These are phyloP conservation scores for Eilema sororculum DNA, from an alignment of 2,888 invertebrate species.

Conservation along the genomic window DNA sequence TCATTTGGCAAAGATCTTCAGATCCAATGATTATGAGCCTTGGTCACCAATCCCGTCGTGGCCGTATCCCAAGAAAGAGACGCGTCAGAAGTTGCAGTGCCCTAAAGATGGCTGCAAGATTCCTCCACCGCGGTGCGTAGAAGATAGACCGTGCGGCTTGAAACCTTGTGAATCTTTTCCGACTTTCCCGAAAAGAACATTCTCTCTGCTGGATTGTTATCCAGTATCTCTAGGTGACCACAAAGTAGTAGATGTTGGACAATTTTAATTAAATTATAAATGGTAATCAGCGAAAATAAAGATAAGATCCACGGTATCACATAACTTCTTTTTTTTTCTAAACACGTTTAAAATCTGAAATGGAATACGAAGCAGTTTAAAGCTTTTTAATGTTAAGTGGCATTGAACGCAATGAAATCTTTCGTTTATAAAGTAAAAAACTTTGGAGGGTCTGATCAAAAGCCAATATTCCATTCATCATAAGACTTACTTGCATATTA, in stretches of 20 bases:
- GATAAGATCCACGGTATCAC: not conserved
- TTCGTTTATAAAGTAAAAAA: no score
- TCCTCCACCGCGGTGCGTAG: slow-evolving; percentile 46
- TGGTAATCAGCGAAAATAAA: slow-evolving; percentile 67
- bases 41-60: slow-evolving; percentile 78
- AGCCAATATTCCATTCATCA: no score
- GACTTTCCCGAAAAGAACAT: slow-evolving; percentile 60
- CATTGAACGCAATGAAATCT: not conserved
- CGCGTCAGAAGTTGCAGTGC: slow-evolving; percentile 51
- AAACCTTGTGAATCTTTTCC: slow-evolving; percentile 61
- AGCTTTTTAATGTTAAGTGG: not conserved
- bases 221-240: slow-evolving; percentile 20
- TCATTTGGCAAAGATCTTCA: slow-evolving; percentile 24
- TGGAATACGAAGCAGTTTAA: not conserved
- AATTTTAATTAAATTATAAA: slow-evolving; percentile 20
- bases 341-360: not conserved
- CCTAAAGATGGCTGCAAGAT: slow-evolving; percentile 67
- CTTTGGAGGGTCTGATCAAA: no score
- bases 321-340: slow-evolving; percentile 9
- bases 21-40: slow-evolving; percentile 66
- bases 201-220: slow-evolving; percentile 42
- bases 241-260: slow-evolving; percentile 30
- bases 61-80: slow-evolving; percentile 57
- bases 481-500: no score
- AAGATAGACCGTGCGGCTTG: slow-evolving; percentile 52